Evolutionary conservation across 1,140 invertebrate species (phyloP).

Genomic region (Atta cephalotes): DNA sequence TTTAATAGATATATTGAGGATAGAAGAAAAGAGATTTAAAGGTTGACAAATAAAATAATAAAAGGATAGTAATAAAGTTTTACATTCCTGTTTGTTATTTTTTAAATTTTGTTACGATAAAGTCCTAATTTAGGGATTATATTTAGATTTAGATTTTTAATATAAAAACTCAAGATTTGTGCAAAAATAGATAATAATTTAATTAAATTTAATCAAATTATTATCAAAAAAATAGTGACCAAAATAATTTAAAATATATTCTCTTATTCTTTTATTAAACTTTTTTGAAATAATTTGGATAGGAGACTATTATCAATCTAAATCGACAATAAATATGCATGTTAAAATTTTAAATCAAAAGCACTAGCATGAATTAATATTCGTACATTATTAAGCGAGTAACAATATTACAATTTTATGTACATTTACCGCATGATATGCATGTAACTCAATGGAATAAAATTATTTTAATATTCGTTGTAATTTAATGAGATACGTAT

Average conservation of each 20-base stretch:
- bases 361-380: conserved; percentile 17
- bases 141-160: not conserved
- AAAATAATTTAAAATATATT: not conserved
- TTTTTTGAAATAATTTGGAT: not conserved
- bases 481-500: conserved; percentile 5
- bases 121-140: not conserved
- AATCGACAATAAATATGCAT: not conserved
- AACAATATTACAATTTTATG: conserved; percentile 14
- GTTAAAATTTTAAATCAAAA: conserved; percentile 19
- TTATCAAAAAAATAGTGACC: not conserved
- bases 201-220: not conserved
- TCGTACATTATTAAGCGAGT: not conserved
- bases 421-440: not conserved
- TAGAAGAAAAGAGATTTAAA: not conserved
- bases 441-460: not conserved
- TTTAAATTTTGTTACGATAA: not conserved
- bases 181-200: not conserved
- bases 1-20: not conserved
- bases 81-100: not conserved
- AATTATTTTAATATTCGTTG: conserved; percentile 17
- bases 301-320: not conserved
- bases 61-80: not conserved
- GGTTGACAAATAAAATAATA: not conserved
- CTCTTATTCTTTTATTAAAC: not conserved
- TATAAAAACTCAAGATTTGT: not conserved